phyloP scores from a whole-genome alignment of 2,113 vertebrate genomes.

The Hydrochoerus hydrochaeris region DNA sequence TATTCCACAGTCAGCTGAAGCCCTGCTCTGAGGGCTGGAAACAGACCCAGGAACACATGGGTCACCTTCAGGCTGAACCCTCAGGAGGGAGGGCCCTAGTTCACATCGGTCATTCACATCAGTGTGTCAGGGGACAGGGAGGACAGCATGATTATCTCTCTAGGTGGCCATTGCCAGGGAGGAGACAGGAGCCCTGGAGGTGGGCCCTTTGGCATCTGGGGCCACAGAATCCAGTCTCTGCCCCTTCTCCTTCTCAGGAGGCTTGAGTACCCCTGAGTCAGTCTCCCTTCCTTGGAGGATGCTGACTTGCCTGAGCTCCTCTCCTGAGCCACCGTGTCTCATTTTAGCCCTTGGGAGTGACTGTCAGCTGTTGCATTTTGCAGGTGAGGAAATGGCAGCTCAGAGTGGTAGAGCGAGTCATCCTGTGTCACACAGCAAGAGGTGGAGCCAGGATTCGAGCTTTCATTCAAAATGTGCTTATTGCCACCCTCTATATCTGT shows the following conservation, averaged over 20 bases:
- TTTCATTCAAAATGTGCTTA: too few species aligned
- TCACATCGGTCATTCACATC: background rate
- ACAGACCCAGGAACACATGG: background rate
- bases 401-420: too few species aligned
- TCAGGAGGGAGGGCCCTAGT: background rate
- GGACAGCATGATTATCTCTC: background rate
- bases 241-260: too few species aligned
- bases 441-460: too few species aligned
- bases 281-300: background rate
- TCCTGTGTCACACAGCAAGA: too few species aligned
- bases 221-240: rapidly evolving
- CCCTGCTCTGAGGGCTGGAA: background rate
- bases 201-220: background rate
- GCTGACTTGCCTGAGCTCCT: background rate
- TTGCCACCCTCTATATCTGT: too few species aligned
- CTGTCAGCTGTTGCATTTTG: too few species aligned
- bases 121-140: background rate
- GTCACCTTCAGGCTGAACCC: background rate
- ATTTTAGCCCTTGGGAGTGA: background rate
- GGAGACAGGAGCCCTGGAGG: background rate
- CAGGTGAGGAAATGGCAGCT: too few species aligned
- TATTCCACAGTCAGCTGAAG: background rate
- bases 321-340: background rate
- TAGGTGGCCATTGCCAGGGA: background rate
- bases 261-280: too few species aligned